These are phyloP conservation scores for Mastigias papua DNA, from an alignment of 30 jellyfish, hydroid and myxozoan genomes.

Conservation along the genomic window DNA sequence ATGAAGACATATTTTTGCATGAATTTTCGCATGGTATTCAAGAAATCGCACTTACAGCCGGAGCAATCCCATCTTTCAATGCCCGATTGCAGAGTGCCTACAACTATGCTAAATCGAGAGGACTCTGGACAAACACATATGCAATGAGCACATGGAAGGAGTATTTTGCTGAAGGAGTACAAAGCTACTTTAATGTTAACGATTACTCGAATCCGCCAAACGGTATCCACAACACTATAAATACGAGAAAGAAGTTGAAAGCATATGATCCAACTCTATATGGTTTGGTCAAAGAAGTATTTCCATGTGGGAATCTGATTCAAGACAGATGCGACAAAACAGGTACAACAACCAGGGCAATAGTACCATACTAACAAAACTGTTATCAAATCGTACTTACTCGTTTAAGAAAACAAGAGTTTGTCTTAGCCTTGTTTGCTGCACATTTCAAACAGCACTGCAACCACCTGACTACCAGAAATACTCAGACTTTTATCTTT, in stretches of 20 bases:
- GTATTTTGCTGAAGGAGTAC: constrained; percentile 89
- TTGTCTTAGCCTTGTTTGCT: too few relatives aligned
- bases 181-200: constrained; percentile 76
- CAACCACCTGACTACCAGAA: too few relatives aligned
- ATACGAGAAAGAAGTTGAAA: constrained; percentile 69
- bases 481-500: too few relatives aligned
- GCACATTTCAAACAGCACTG: too few relatives aligned
- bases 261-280: constrained; percentile 70
- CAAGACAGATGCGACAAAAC: constrained; percentile 72
- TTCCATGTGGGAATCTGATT: constrained; percentile 82
- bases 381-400: too few relatives aligned
- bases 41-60: constrained; percentile 75
- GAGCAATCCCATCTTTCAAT: constrained; percentile 82
- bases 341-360: constrained; percentile 2
- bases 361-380: neutral
- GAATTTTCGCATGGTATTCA: constrained; percentile 85
- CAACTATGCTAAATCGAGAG: constrained; percentile 68
- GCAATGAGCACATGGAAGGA: constrained; percentile 88
- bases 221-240: constrained; percentile 72
- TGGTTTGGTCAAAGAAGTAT: constrained; percentile 72
- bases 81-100: constrained; percentile 70
- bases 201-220: constrained; percentile 72
- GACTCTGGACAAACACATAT: constrained; percentile 82
- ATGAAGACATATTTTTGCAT: constrained; percentile 83
- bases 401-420: too few relatives aligned